Evolutionary conservation across 2,113 vertebrate genomes (phyloP), one percentile per base, ranked within the genome.

Genomic region (Grammomys surdaster): DNA sequence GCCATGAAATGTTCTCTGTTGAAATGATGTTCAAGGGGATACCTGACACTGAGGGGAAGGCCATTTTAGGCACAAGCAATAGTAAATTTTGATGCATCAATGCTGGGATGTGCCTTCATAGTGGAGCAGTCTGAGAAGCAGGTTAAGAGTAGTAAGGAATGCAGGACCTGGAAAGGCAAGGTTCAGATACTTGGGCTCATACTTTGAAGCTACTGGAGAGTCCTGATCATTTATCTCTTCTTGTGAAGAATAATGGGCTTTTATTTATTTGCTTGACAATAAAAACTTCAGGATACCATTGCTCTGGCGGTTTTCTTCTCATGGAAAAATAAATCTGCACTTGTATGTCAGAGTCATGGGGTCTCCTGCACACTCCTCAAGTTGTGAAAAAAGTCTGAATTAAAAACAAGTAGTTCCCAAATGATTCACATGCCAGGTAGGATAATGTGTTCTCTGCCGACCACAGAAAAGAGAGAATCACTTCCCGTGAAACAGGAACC

Each of bases 381-480:
- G 96, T 97, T 96, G 73, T 96, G 80, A 1, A 75, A 65, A 65
- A 97, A 96, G 94, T 86, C 56, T 97, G 97, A 97, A 60, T 98
- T 96, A 96, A 98, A 98, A 97, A 94, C 91, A 95, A 93, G 95
- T 95, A 72, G 91, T 97, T 97, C 89, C 70, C 95, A 96, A 96
- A 88, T 96, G 7, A 96, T 90, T 98, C 96, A 95, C 67, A 14
- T 92, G 93, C 96, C 90, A 72, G 84, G 91, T 96, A 89, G 89
- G 95, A 31, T 94, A 87, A 26, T 14, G 89, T 96, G 96, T 78
- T 86, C 75, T 95, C 92, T 94, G 92, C 91, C 96, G 95, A 43
- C 65, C 84, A 94, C 89, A 93, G 87, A 72, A 93, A 84, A 92
- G 43, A 48, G 78, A 73, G 94, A 98, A 84, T 98, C 96, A 81